Conservation (phyloP, 2,888 invertebrate species). For the Agrotis exclamationis region DNA sequence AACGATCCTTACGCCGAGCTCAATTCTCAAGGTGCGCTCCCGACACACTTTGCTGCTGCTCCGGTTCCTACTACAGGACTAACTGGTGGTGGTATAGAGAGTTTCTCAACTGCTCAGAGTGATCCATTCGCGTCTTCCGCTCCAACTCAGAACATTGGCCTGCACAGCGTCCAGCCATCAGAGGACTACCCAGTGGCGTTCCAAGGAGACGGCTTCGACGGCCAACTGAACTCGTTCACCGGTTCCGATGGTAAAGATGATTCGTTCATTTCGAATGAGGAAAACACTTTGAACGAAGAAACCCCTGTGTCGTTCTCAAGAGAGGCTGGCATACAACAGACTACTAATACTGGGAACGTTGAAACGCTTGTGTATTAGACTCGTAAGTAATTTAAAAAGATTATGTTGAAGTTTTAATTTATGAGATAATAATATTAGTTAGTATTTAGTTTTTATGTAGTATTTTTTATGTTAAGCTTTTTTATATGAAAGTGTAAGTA, state of each 20-base stretch:
- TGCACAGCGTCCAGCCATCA: slow-evolving; percentile 71
- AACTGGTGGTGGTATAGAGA: slow-evolving; percentile 69
- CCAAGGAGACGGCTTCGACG: slow-evolving; percentile 75
- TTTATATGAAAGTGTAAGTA: slow-evolving; percentile 1
- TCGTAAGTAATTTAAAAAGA: slow-evolving; percentile 12
- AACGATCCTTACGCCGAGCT: slow-evolving; percentile 77
- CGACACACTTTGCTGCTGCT: slow-evolving; percentile 74
- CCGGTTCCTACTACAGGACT: slow-evolving; percentile 74
- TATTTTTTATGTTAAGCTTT: not conserved
- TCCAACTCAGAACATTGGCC: slow-evolving; percentile 67
- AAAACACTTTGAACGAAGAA: slow-evolving; percentile 70
- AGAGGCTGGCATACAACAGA: slow-evolving; percentile 83
- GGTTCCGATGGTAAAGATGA: slow-evolving; percentile 72
- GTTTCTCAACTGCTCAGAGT: slow-evolving; percentile 72
- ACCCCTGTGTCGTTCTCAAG: slow-evolving; percentile 81
- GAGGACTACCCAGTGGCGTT: slow-evolving; percentile 72
- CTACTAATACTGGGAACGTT: slow-evolving; percentile 81
- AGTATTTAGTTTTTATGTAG: not conserved
- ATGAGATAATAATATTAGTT: not conserved
- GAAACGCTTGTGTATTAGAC: slow-evolving; percentile 81
- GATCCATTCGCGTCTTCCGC: slow-evolving; percentile 73
- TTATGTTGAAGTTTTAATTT: slow-evolving; percentile 5
- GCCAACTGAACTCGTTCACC: slow-evolving; percentile 72
- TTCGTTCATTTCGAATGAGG: slow-evolving; percentile 71
- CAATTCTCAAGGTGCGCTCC: slow-evolving; percentile 73